phyloP scores from a whole-genome alignment of 2,113 vertebrate genomes.

The Paratilapia polleni region DNA sequence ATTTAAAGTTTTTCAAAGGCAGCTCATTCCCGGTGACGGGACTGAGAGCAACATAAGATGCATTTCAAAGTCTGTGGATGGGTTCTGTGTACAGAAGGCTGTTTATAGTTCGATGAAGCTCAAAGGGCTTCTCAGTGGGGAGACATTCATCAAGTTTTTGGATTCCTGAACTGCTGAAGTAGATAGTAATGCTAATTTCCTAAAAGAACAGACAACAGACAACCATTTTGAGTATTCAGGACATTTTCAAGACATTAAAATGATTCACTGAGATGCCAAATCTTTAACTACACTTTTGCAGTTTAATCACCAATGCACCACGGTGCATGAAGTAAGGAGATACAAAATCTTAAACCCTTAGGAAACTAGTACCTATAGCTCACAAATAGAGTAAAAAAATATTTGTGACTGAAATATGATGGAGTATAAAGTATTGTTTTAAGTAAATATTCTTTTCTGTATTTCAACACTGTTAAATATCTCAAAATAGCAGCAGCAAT shows the following conservation, averaged over 20 bases:
- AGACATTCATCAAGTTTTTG: background rate
- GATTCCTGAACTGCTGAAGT: background rate
- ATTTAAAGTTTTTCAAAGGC: conserved; percentile 11
- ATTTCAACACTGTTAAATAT: background rate
- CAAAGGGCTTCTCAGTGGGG: background rate
- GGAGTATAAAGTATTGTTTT: background rate
- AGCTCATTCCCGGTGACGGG: background rate
- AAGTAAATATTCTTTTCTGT: background rate
- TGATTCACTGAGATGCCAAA: background rate
- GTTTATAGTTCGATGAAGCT: background rate
- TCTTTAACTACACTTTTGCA: background rate
- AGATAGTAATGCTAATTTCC: background rate
- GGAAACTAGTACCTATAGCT: background rate
- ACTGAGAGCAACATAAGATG: background rate
- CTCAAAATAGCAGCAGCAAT: background rate
- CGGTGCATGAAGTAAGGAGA: background rate
- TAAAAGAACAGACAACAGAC: conserved; percentile 1
- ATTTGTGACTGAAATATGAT: background rate
- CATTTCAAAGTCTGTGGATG: background rate
- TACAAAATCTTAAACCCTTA: background rate
- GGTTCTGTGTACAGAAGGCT: background rate
- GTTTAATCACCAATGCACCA: background rate
- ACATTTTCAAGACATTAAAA: background rate
- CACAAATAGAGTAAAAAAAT: background rate
- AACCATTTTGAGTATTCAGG: background rate